Base-by-base conservation (phyloP, 2,797 vertebrate species). In the Dallia pectoralis region DNA sequence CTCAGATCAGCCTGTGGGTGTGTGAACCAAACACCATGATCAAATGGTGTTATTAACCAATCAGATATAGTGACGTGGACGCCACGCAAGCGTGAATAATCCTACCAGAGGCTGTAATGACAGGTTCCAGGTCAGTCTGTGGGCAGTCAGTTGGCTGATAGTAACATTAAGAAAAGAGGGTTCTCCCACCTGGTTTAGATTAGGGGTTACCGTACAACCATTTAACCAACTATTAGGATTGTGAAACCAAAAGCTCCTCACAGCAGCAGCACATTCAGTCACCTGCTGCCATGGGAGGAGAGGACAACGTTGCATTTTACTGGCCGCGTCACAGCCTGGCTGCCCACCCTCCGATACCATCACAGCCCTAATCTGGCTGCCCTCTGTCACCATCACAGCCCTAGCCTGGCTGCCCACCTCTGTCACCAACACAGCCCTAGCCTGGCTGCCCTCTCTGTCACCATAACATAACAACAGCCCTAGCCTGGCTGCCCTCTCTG, bases 1-100 rank as follows among this genome's bases (percentile, higher is more conserved):
- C 59, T 77, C 63, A 29, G 29, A 67, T 51, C 49, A 64, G 19
- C 78, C 49, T 76, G 74, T 78, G 87, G 84, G 79, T 87, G 84
- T 87, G 84, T 65, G 72, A 78, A 19, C 18, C 11, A 64, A 14
- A 64, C 14, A 29, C 18, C 19, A n/a, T 53, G 51, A 11, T 53
- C 6, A 19, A 53, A 53, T 53, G 51, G 51, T n/a, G n/a, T 8
- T 53, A 53, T 18, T 53, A 5, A 53, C 16, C 0, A 51, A 7
- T 49, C 18, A 53, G 18, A 18, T 19, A 18, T n/a, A 53, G 18
- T 19, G 49, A 53, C 49, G n/a, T 53, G 19, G 49, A 53, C 79
- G 49, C 78, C 87, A 90, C 87, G 85, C 84, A 82, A 4, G 27
- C 79, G 81, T 67, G 82, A 80, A 73, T 53, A 62, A 67, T 76